A percentile compares a stretch with the other conserved stretches of the same genome.
Evolutionary conservation across 2,797 vertebrate genomes (phyloP).

Genomic region (Momotus momota): DNA sequence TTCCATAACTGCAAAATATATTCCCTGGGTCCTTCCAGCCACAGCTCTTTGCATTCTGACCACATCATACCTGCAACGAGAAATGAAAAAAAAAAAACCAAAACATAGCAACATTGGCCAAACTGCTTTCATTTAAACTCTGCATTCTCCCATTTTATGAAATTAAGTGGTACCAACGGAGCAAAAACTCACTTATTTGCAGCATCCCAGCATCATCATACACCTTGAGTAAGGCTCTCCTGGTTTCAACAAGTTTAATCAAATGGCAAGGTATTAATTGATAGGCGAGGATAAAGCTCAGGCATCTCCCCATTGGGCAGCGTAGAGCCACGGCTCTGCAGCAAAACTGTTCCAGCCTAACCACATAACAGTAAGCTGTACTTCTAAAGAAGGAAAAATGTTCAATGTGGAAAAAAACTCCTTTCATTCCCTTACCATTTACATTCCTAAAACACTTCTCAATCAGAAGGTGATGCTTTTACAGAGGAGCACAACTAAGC

Average conservation of each 20-base stretch:
- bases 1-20: conserved; percentile 90
- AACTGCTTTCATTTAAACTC: background rate
- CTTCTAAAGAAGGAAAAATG: background rate
- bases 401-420: background rate
- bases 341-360: background rate
- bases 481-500: background rate
- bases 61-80: conserved; percentile 88
- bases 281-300: background rate
- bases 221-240: background rate
- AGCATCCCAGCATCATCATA: background rate
- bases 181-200: background rate
- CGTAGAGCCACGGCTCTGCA: background rate
- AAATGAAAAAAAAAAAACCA: background rate
- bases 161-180: background rate
- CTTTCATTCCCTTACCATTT: background rate
- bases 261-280: background rate
- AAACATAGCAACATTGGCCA: background rate
- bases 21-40: conserved; percentile 88
- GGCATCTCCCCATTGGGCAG: background rate
- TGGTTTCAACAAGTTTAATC: background rate
- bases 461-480: background rate
- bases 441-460: background rate
- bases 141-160: background rate
- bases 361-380: background rate
- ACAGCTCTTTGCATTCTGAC: conserved; percentile 91